A percentile compares a stretch with the other conserved stretches of the same genome.
Evolutionary conservation across 2,888 invertebrate species (phyloP).

Genomic region (Volucella bombylans): DNA sequence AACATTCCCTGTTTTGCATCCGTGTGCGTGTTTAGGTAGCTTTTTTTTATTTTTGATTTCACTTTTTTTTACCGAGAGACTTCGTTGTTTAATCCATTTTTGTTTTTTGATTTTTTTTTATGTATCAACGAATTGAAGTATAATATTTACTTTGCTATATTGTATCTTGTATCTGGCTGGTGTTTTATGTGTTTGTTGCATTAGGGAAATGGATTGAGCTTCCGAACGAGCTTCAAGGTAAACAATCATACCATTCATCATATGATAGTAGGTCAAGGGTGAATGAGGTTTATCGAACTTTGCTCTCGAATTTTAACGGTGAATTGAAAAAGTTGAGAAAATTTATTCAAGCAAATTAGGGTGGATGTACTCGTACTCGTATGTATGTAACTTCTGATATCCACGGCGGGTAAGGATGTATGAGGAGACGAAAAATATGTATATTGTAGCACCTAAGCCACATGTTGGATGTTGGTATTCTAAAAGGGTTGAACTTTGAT

Average conservation of each 20-base stretch:
- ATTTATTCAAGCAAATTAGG: neutral
- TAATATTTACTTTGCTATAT: slow-evolving; percentile 40
- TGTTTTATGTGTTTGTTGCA: slow-evolving; percentile 22
- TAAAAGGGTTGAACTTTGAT: no score
- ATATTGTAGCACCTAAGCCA: no score
- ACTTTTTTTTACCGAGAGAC: neutral
- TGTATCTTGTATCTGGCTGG: slow-evolving; percentile 1
- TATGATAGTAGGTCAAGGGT: slow-evolving; percentile 10
- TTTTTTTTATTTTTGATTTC: no score
- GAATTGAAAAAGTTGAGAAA: slow-evolving; percentile 15
- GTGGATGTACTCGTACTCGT: no score
- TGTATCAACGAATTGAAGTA: slow-evolving; percentile 28
- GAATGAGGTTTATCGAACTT: slow-evolving; percentile 8
- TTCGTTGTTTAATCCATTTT: neutral
- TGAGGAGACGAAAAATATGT: no score
- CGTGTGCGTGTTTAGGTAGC: neutral
- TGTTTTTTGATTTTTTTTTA: neutral
- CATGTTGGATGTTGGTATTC: no score
- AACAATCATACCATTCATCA: neutral
- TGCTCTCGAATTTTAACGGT: slow-evolving; percentile 13
- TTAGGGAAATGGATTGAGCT: slow-evolving; percentile 19
- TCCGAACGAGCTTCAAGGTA: neutral
- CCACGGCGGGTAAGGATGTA: no score
- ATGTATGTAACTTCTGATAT: no score
- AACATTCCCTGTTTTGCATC: slow-evolving; percentile 31